phyloP scores from a whole-genome alignment of 2,888 invertebrate species.

The Syritta pipiens region DNA sequence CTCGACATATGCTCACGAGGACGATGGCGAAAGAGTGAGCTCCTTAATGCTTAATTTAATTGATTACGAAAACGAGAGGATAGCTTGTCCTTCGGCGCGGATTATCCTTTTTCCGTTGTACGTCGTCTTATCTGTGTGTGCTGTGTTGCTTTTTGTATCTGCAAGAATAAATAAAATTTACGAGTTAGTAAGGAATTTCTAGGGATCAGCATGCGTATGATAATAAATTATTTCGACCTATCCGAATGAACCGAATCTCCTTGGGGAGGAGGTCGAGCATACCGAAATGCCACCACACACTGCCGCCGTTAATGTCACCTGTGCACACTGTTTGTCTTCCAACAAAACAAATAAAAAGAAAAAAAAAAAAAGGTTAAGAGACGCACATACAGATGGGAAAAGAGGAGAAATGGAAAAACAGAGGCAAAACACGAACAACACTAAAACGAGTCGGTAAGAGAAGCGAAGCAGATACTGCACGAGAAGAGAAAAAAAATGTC shows the following conservation, averaged over 20 bases:
- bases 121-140: background rate
- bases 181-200: constrained; percentile 12
- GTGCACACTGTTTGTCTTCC: constrained; percentile 27
- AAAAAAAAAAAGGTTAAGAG: background rate
- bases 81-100: constrained; percentile 3
- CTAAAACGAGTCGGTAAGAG: no score
- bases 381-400: background rate
- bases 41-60: constrained; percentile 26
- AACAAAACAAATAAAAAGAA: background rate
- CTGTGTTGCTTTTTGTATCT: constrained; percentile 20
- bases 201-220: constrained; percentile 26
- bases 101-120: constrained; percentile 12
- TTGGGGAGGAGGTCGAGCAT: background rate
- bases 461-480: background rate
- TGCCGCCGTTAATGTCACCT: constrained; percentile 25
- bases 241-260: constrained; percentile 2
- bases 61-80: constrained; percentile 13
- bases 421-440: background rate
- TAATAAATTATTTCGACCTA: constrained; percentile 45
- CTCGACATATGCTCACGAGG: constrained; percentile 11
- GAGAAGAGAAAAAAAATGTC: constrained; percentile 6
- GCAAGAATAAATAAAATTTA: constrained; percentile 42
- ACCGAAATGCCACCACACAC: background rate
- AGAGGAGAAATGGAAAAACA: background rate
- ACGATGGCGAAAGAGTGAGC: background rate